These are phyloP conservation scores for Orussus abietinus DNA, from an alignment of 1,140 invertebrate genomes.

Conservation along the genomic window DNA sequence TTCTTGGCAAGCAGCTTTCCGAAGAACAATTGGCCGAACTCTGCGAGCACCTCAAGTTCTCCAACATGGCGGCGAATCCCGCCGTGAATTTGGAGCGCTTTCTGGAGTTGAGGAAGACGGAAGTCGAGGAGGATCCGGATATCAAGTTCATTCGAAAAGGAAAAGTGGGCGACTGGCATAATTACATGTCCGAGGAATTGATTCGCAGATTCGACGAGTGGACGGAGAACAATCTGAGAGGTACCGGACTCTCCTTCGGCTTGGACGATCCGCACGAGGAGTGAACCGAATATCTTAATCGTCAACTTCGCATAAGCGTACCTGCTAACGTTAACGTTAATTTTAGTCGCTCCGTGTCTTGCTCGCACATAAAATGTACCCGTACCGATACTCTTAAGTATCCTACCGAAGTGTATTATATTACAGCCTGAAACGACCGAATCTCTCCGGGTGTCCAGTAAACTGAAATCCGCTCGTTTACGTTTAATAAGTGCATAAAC, in stretches of 20 bases:
- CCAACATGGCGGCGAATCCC: constrained; percentile 77
- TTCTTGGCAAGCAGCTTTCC: constrained; percentile 65
- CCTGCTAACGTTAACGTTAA: no score
- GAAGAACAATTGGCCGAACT: constrained; percentile 65
- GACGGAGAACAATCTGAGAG: constrained; percentile 64
- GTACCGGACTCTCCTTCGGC: constrained; percentile 62
- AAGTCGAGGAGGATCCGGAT: constrained; percentile 53
- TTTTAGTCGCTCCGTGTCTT: not conserved
- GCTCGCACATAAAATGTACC: not conserved
- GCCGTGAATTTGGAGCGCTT: constrained; percentile 68
- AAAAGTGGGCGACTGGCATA: constrained; percentile 79
- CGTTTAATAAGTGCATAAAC: no score
- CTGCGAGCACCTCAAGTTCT: constrained; percentile 72
- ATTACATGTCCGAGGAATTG: constrained; percentile 71
- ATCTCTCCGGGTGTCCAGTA: no score
- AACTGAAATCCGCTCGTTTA: no score
- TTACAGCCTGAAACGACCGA: not conserved
- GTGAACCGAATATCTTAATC: not conserved
- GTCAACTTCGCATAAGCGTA: not conserved
- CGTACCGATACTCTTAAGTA: not conserved
- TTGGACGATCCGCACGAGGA: not conserved
- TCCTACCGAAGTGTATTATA: not conserved
- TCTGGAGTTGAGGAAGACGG: constrained; percentile 53
- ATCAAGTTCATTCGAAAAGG: constrained; percentile 75
- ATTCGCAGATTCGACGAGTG: constrained; percentile 70